phyloP scores from a whole-genome alignment of 2,888 invertebrate genomes.

The Amphipyra tragopoginis region DNA sequence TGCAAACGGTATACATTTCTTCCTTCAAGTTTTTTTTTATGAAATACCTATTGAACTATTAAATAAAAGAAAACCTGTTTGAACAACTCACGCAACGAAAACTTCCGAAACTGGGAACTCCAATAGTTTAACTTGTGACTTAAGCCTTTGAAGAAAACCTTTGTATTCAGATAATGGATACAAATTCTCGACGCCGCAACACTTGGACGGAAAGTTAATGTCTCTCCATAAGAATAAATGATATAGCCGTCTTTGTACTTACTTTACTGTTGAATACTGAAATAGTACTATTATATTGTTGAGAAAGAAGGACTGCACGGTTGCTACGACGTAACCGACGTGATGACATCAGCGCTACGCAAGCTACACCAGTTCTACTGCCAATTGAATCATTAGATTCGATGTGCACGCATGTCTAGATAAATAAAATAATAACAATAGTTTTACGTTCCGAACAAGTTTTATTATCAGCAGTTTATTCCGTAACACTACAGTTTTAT shows the following conservation, averaged over 20 bases:
- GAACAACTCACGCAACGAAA: not conserved
- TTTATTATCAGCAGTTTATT: too few species aligned
- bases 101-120: not conserved
- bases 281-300: too few species aligned
- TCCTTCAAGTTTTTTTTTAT: not conserved
- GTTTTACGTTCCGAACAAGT: too few species aligned
- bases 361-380: not conserved
- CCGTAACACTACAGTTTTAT: too few species aligned
- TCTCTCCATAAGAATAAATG: too few species aligned
- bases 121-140: not conserved
- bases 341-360: not conserved
- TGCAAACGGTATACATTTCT: not conserved
- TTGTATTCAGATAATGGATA: conserved; percentile 3
- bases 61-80: not conserved
- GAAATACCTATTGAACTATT: too few species aligned
- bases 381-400: too few species aligned
- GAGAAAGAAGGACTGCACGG: not conserved
- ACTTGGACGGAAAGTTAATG: not conserved
- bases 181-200: not conserved
- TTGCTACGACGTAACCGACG: not conserved
- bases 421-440: too few species aligned
- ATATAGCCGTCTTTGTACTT: too few species aligned
- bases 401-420: too few species aligned
- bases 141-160: not conserved
- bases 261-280: too few species aligned